Conservation (phyloP, 2,113 vertebrate species). For the Nothocercus julius region DNA sequence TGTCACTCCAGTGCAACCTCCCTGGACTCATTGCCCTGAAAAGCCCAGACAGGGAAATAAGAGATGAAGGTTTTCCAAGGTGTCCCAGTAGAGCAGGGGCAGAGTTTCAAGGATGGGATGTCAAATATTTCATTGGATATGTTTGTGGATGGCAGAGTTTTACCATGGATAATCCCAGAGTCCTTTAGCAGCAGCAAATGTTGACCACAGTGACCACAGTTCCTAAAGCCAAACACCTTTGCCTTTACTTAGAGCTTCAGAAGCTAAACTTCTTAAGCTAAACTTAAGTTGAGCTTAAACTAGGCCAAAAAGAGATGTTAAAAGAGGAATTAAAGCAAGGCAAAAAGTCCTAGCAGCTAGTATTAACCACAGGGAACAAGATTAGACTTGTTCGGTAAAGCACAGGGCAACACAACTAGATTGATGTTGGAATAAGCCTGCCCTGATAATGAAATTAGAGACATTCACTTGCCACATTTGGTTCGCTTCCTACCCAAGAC, state of each 20-base stretch:
- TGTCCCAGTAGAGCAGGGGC: neutral
- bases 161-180: neutral
- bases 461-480: neutral
- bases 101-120: neutral
- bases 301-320: neutral
- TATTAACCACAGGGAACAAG: neutral
- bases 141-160: neutral
- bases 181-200: neutral
- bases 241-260: neutral
- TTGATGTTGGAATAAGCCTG: neutral
- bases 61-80: neutral
- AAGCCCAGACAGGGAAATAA: rapidly evolving
- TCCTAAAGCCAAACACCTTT: neutral
- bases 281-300: neutral
- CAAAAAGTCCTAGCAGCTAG: neutral
- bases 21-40: neutral
- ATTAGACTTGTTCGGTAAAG: neutral
- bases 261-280: neutral
- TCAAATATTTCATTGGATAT: too few relatives aligned
- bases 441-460: neutral
- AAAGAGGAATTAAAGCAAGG: neutral
- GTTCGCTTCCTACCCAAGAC: neutral
- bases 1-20: neutral
- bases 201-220: too few relatives aligned
- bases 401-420: neutral